Evolutionary conservation across 2,888 invertebrate species (phyloP).

Genomic region (Aelia acuminata): DNA sequence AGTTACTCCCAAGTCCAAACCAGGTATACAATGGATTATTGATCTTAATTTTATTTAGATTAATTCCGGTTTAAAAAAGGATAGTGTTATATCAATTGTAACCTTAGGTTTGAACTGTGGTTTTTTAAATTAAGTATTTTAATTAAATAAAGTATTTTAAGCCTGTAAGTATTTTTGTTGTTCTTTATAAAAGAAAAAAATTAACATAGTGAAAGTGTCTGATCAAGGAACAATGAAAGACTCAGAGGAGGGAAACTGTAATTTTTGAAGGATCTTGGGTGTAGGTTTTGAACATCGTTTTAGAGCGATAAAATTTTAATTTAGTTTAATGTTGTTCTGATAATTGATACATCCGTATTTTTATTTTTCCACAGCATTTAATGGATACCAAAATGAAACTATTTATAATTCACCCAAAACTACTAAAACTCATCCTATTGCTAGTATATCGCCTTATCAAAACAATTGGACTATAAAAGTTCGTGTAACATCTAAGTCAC

Average conservation of each 20-base stretch:
- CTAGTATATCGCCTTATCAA: slow-evolving; percentile 92
- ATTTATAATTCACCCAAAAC: slow-evolving; percentile 62
- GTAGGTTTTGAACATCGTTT: not conserved
- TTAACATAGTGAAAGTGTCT: no score
- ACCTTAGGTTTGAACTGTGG: no score
- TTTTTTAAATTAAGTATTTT: no score
- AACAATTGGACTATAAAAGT: slow-evolving; percentile 96
- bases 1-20: not conserved
- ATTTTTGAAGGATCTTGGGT: not conserved
- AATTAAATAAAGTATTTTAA: no score
- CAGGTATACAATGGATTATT: not conserved
- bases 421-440: slow-evolving; percentile 79
- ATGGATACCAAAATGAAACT: slow-evolving; percentile 56
- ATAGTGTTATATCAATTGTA: not conserved
- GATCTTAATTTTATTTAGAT: no score
- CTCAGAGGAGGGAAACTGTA: no score
- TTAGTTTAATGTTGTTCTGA: not conserved
- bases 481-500: slow-evolving; percentile 85
- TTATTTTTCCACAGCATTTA: not conserved
- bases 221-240: no score
- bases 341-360: not conserved
- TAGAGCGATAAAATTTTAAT: not conserved
- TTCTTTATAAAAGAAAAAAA: no score
- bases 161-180: no score
- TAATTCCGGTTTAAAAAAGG: no score